Conservation (phyloP, 2,888 invertebrate genomes). For the Cryptus armator region DNA sequence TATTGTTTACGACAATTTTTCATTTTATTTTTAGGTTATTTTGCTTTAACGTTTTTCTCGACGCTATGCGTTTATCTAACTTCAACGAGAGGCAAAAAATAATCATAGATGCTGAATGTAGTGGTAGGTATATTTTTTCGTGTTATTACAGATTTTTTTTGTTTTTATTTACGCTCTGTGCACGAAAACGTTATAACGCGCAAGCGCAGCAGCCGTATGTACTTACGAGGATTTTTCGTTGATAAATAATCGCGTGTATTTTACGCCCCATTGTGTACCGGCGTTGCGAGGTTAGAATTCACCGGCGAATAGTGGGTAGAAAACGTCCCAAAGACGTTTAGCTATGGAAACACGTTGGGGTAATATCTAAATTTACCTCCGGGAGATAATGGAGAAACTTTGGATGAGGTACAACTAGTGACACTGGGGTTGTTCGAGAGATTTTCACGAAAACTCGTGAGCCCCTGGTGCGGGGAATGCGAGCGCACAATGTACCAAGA, state of each 20-base stretch:
- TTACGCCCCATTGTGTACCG: conserved; percentile 41
- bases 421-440: neutral
- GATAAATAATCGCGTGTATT: conserved; percentile 52
- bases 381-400: neutral
- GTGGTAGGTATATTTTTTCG: neutral
- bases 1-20: neutral
- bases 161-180: neutral
- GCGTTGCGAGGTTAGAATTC: conserved; percentile 6
- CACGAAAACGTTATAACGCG: neutral
- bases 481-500: neutral
- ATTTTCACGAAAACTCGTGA: conserved; percentile 9
- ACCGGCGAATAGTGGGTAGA: neutral
- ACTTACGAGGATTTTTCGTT: conserved; percentile 21
- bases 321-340: neutral
- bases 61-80: neutral
- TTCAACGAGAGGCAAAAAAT: neutral
- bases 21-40: neutral
- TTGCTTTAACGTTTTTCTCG: neutral
- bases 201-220: neutral
- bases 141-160: neutral
- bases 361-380: conserved; percentile 11
- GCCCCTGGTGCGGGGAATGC: too few relatives aligned
- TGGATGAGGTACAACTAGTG: neutral
- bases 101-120: neutral
- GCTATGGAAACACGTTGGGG: neutral